These are phyloP conservation scores for Villa cingulata DNA, from an alignment of 2,888 invertebrate species.

Conservation along the genomic window DNA sequence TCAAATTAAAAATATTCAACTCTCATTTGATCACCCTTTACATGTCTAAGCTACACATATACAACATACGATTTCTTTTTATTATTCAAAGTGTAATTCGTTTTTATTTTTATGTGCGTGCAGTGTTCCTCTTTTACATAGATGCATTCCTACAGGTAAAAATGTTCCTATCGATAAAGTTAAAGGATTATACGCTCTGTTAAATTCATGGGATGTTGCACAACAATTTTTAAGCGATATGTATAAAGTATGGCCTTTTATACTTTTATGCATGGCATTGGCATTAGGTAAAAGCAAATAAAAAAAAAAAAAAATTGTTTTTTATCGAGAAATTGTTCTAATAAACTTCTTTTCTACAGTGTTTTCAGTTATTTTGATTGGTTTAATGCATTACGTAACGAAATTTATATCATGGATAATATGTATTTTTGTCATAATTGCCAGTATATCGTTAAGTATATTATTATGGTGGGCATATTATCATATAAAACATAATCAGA, in stretches of 20 bases:
- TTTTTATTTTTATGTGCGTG: slow-evolving; percentile 15
- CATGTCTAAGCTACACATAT: too few relatives aligned
- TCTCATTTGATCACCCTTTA: too few relatives aligned
- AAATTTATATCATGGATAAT: slow-evolving; percentile 77
- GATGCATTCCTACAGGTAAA: slow-evolving; percentile 70
- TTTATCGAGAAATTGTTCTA: too few relatives aligned
- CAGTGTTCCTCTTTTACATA: slow-evolving; percentile 65
- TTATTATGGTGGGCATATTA: slow-evolving; percentile 83
- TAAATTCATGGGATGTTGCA: slow-evolving; percentile 79
- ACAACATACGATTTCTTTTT: too few relatives aligned
- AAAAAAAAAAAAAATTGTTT: too few relatives aligned
- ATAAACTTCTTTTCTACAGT: slow-evolving; percentile 42
- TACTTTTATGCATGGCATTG: slow-evolving; percentile 64
- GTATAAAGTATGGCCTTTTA: slow-evolving; percentile 76
- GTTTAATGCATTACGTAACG: slow-evolving; percentile 71
- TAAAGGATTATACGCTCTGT: slow-evolving; percentile 59
- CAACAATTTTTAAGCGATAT: slow-evolving; percentile 81
- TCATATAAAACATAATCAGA: slow-evolving; percentile 46
- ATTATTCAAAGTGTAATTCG: slow-evolving; percentile 11
- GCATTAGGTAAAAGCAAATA: slow-evolving; percentile 73
- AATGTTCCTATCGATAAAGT: slow-evolving; percentile 50
- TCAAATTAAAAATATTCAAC: too few relatives aligned
- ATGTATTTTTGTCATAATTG: slow-evolving; percentile 63
- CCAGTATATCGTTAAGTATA: slow-evolving; percentile 61
- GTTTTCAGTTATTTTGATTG: slow-evolving; percentile 67